These are phyloP conservation scores for Trachythela sp. DNA, from an alignment of 64 coral and sea anemone species.

Conservation along the genomic window DNA sequence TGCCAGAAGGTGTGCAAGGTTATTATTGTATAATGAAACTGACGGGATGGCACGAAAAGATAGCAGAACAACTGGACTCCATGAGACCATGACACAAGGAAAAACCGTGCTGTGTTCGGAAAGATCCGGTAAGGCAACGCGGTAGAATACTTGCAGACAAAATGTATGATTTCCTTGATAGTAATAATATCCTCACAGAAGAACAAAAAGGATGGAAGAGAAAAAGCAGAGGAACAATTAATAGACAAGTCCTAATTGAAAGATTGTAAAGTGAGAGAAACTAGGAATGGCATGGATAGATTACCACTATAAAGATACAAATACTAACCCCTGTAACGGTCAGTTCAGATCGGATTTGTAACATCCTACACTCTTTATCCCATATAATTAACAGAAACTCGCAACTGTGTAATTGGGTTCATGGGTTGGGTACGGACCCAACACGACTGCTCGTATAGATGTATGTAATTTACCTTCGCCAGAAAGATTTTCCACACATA, in stretches of 20 bases:
- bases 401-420: too few relatives aligned
- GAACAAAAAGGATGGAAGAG: constrained; percentile 57
- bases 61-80: constrained; percentile 37
- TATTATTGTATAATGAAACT: constrained; percentile 63
- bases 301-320: too few relatives aligned
- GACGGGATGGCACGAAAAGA: not conserved
- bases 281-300: constrained; percentile 30
- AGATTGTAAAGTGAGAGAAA: constrained; percentile 36
- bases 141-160: constrained; percentile 46
- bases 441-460: too few relatives aligned
- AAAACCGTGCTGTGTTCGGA: constrained; percentile 43
- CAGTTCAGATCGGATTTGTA: too few relatives aligned
- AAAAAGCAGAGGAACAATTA: constrained; percentile 49
- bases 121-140: constrained; percentile 38
- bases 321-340: too few relatives aligned
- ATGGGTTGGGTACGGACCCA: too few relatives aligned
- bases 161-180: constrained; percentile 49
- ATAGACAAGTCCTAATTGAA: constrained; percentile 56
- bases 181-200: constrained; percentile 30
- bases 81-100: constrained; percentile 44
- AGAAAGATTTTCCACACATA: too few relatives aligned
- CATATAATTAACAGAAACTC: too few relatives aligned
- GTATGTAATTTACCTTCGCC: too few relatives aligned
- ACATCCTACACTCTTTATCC: too few relatives aligned
- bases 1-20: constrained; percentile 42